Evolutionary conservation across 2,113 vertebrate species (phyloP).

Genomic region (Scatophagus argus): DNA sequence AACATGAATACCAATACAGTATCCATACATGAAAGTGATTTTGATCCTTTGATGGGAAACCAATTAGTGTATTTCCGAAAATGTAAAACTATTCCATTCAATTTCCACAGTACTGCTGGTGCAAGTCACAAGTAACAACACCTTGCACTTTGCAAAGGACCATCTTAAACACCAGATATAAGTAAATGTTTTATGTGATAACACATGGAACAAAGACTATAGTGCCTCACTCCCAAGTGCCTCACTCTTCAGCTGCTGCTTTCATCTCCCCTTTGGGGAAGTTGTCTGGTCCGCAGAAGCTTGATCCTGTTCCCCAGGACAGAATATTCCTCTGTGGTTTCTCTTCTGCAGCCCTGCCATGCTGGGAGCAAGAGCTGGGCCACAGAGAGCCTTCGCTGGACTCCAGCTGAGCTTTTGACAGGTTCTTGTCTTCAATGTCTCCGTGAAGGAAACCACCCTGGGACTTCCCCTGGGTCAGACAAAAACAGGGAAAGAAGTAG

Average conservation of each 20-base stretch:
- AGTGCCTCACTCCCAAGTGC: not conserved
- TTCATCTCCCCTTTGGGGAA: conserved; percentile 28
- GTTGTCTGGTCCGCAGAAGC: conserved; percentile 24
- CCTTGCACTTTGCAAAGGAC: too few species aligned
- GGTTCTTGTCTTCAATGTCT: conserved; percentile 57
- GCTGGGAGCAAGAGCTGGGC: conserved; percentile 51
- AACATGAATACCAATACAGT: too few species aligned
- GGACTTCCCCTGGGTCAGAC: conserved; percentile 68
- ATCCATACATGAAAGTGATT: not conserved
- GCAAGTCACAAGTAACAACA: too few species aligned
- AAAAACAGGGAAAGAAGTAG: conserved; percentile 46
- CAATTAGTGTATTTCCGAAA: not conserved
- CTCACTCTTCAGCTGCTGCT: conserved; percentile 7
- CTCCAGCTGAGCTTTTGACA: conserved; percentile 77
- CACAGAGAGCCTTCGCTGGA: conserved; percentile 48
- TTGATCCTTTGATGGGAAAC: not conserved
- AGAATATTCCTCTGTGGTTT: conserved; percentile 51
- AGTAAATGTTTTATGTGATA: not conserved
- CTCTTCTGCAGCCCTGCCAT: conserved; percentile 33
- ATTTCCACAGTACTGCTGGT: not conserved
- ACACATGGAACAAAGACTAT: not conserved
- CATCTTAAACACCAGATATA: not conserved
- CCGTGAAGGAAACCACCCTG: conserved; percentile 70
- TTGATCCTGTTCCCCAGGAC: conserved; percentile 22
- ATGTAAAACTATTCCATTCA: not conserved